Evolutionary conservation across 2,113 vertebrate species (phyloP).

Genomic region (Pollimyrus isidori): DNA sequence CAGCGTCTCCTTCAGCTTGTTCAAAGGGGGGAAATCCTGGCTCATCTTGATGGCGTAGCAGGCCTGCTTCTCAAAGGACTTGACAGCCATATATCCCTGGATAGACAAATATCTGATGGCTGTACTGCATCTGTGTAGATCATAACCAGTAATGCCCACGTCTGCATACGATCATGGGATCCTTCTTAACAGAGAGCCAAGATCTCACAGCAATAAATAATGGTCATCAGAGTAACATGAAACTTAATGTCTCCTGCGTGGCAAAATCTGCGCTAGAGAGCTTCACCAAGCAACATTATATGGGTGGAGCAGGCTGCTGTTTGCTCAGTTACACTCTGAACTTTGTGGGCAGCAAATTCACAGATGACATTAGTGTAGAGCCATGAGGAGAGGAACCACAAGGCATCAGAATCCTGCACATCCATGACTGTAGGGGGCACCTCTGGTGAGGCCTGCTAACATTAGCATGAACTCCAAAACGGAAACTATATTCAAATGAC

Average conservation of each 20-base stretch:
- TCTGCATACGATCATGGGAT: no score
- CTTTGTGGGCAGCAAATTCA: background rate
- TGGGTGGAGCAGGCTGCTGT: background rate
- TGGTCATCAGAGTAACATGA: no score
- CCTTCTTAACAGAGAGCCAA: no score
- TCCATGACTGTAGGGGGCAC: background rate
- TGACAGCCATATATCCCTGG: no score
- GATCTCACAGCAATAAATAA: no score
- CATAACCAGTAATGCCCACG: no score
- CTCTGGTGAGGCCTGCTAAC: background rate
- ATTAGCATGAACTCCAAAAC: background rate
- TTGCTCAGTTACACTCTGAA: background rate
- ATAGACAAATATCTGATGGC: no score
- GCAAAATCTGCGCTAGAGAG: background rate
- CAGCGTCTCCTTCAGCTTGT: background rate
- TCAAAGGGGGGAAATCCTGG: conserved; percentile 6
- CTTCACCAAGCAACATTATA: background rate
- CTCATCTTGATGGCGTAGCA: no score
- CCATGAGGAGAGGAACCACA: background rate
- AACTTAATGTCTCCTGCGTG: no score
- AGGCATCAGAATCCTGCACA: background rate
- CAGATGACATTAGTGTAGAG: background rate
- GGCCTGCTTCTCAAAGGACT: no score
- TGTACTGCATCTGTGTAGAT: no score
- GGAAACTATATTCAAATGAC: background rate